Evolutionary conservation across 2,113 vertebrate species (phyloP), one percentile per base, ranked within the genome.

Genomic region (Xenus cinereus): DNA sequence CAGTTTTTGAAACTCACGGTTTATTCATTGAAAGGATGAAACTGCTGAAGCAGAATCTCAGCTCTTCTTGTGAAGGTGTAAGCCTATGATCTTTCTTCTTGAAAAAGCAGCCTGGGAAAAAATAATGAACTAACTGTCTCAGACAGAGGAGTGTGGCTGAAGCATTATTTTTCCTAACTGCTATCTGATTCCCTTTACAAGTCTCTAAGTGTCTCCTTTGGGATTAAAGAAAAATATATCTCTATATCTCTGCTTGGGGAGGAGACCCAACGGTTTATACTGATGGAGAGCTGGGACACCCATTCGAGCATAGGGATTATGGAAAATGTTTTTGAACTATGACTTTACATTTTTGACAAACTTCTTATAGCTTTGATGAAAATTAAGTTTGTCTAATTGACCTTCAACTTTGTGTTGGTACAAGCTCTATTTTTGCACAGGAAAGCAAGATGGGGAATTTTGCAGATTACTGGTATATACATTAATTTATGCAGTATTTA

Each of bases 281-380:
- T 62, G 41, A 32, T 56, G 51, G 27, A 68, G 39, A 18, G 6
- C 12, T 41, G n/a, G 35, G 35, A 67, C 37, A 87, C 12, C 10
- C 1, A 2, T 8, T 27, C 0, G 0, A 63, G 24, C 28, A 41
- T 19, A 67, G 32, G 17, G 24, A 48, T 67, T 77, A 48, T 26
- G 26, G 26, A n/a, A 63, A 93, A 87, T 1, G 30, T 54, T 94
- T 32, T n/a, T 87, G 37, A 57, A 5, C 15, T 5, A 0, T 3
- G 4, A n/a, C 16, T n/a, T 11, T 13, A 35, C 3, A 7, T 57
- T 77, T 90, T 84, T 67, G 21, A 71, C 14, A 67, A 86, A 62
- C 0, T 75, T 72, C 48, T 80, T 41, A 39, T 4, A 45, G 5
- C 3, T 80, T 62, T 63, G 28, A 41, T 54, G 18, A 81, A 89